A percentile compares a stretch with the other conserved stretches of the same genome.
Evolutionary conservation across 2,888 invertebrate genomes (phyloP).

Genomic region (Lathronympha strigana): DNA sequence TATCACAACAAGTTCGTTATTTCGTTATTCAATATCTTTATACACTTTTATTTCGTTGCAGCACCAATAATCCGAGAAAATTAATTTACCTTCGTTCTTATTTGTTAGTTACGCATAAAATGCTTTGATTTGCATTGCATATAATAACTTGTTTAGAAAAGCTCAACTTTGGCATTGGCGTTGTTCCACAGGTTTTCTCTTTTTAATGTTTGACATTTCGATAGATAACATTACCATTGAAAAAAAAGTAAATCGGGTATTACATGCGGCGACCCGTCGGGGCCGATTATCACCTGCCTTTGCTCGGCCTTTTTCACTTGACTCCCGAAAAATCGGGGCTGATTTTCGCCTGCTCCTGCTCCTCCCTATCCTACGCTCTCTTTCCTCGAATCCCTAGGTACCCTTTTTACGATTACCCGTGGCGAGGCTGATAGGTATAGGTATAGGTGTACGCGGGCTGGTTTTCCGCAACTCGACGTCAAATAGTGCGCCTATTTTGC

Average conservation of each 20-base stretch:
- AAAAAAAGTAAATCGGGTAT: background rate
- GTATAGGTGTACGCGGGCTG: too few species aligned
- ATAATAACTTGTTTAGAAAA: background rate
- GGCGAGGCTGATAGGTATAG: too few species aligned
- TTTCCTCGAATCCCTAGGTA: too few species aligned
- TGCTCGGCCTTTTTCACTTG: too few species aligned
- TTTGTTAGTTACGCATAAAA: background rate
- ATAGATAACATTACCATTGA: constrained; percentile 26
- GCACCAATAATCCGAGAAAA: background rate
- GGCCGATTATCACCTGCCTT: too few species aligned
- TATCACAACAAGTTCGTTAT: constrained; percentile 21
- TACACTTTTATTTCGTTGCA: background rate
- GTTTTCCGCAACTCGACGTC: too few species aligned
- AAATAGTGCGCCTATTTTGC: too few species aligned
- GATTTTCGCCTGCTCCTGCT: too few species aligned
- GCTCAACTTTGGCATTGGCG: background rate
- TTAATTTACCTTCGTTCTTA: background rate
- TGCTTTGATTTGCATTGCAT: background rate
- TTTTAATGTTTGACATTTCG: constrained; percentile 4
- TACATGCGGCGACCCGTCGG: background rate
- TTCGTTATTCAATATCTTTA: constrained; percentile 8
- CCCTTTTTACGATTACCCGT: too few species aligned
- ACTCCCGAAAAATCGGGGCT: too few species aligned
- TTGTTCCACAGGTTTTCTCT: constrained; percentile 8
- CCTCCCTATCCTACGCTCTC: too few species aligned